Conservation (phyloP, 2,888 invertebrate genomes). For the Panzeria rudis region DNA sequence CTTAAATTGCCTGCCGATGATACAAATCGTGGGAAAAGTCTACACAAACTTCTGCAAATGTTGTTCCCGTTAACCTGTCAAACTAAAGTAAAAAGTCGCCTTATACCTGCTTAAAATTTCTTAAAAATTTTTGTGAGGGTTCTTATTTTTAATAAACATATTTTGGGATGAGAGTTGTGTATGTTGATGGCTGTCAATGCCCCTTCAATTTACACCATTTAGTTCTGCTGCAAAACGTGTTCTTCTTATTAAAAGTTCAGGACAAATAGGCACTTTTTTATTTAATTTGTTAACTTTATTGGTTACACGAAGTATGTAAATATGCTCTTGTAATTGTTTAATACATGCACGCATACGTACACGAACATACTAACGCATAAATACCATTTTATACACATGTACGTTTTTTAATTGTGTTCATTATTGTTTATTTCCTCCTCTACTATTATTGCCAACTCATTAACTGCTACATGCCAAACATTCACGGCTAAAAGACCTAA, state of each 20-base stretch:
- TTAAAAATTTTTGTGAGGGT: background rate
- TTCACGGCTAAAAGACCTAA: conserved; percentile 52
- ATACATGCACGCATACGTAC: conserved; percentile 2
- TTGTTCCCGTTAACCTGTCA: too few species aligned
- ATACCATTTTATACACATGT: conserved; percentile 6
- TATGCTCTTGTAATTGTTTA: conserved; percentile 78
- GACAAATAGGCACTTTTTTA: conserved; percentile 66
- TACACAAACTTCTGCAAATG: too few species aligned
- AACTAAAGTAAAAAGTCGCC: background rate
- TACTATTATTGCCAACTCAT: conserved; percentile 80
- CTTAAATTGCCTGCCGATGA: background rate
- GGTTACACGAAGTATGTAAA: conserved; percentile 78
- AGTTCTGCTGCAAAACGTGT: conserved; percentile 19
- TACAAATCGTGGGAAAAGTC: too few species aligned
- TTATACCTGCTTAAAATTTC: background rate
- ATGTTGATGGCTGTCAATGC: background rate
- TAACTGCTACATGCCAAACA: conserved; percentile 75
- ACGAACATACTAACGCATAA: background rate
- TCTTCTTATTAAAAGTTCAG: conserved; percentile 64
- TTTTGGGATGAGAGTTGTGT: conserved; percentile 18
- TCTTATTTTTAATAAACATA: conserved; percentile 18
- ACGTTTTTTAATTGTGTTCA: conserved; percentile 37
- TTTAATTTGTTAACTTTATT: conserved; percentile 79
- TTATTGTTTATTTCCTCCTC: conserved; percentile 75
- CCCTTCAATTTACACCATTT: conserved; percentile 55